Evolutionary conservation across 1,140 invertebrate genomes (phyloP).

Genomic region (Helicoverpa armigera): DNA sequence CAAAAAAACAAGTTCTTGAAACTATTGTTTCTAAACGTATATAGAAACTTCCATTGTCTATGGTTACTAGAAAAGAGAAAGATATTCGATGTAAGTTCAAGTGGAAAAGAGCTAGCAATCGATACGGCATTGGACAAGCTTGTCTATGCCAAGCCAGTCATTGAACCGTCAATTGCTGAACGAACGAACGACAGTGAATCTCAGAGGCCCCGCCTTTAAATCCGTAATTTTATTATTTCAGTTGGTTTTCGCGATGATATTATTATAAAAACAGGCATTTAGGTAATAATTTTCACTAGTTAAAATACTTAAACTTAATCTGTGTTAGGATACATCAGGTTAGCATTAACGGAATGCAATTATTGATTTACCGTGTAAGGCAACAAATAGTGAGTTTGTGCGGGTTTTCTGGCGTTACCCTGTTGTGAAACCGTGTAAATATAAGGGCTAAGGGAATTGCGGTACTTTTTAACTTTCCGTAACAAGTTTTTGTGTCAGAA

Average conservation of each 20-base stretch:
- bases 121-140: conserved; percentile 48
- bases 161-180: conserved; percentile 69
- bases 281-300: conserved; percentile 66
- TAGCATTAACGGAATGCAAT: conserved; percentile 61
- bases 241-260: conserved; percentile 78
- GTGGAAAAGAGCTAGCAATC: conserved; percentile 35
- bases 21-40: conserved; percentile 14
- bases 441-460: conserved; percentile 59
- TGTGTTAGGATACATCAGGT: conserved; percentile 35
- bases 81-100: not conserved
- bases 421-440: conserved; percentile 62
- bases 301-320: conserved; percentile 34
- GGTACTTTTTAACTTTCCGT: conserved; percentile 54
- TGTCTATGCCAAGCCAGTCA: conserved; percentile 63
- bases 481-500: conserved; percentile 68
- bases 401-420: conserved; percentile 64
- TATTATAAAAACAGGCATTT: conserved; percentile 74
- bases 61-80: not conserved
- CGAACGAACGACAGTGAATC: conserved; percentile 73
- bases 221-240: conserved; percentile 77
- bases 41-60: conserved; percentile 9
- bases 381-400: conserved; percentile 70
- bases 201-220: conserved; percentile 83
- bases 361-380: conserved; percentile 78
- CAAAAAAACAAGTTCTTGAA: not conserved